Evolutionary conservation across 2,113 vertebrate genomes (phyloP), one percentile per base, ranked within the genome.

Genomic region (Coturnix japonica): DNA sequence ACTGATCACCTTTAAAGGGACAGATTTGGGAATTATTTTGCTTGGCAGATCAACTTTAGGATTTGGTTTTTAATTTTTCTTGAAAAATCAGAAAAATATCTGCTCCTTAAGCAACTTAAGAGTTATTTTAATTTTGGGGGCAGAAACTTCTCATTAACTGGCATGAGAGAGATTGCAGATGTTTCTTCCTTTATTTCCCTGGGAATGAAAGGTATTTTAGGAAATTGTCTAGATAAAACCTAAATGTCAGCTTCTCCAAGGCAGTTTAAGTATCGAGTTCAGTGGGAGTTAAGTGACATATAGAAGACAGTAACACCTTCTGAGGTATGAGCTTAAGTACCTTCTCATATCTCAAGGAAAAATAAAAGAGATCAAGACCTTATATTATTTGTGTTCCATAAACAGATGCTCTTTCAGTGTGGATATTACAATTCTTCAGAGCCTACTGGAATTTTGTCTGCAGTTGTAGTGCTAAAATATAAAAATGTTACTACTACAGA

Each of bases 231-330:
- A 85, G 89, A 89, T 92, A 76, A 94, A 93, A 81, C 41, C 63
- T 73, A 89, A 94, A 94, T 93, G 94, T 95, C 94, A 95, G 41
- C 67, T 87, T 85, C 79, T 94, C 64, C 59, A 66, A 15, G 1
- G 60, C 67, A 85, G 85, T 80, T 87, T 87, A 87, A 87, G 81
- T 70, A 73, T 33, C 17, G 19, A 85, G 75, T 94, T 95, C 81
- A 80, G 59, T 80, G 91, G 89, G 93, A 95, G 74, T 91, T 85
- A 92, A 90, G 81, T 82, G 89, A 87, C 84, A 76, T 89, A 89
- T 0, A 66, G 61, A 92, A 94, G 77, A 81, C n/a, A 91, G 37
- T 89, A 87, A 54, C 11, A 73, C 33, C 51, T 90, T 92, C 94
- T 72, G 67, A 93, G 76, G 69, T 31, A 43, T 0, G 35, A 51